phyloP scores from a whole-genome alignment of 2,113 vertebrate species.

The Zosterops borbonicus region DNA sequence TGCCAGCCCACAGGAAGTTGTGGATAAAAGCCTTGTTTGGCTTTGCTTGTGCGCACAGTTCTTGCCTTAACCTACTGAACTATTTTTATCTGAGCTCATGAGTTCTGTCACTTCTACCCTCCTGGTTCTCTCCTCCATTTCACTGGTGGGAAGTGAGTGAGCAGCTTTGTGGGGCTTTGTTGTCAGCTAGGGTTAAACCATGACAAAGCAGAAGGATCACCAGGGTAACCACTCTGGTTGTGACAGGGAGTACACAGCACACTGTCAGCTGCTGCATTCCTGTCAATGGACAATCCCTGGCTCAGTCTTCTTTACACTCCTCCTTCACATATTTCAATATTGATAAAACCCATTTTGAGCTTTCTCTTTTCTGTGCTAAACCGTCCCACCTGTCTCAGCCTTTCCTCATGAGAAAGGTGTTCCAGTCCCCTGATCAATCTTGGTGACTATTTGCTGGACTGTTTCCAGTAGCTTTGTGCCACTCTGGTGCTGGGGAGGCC shows the following conservation, averaged over 20 bases:
- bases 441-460: neutral
- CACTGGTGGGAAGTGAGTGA: neutral
- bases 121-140: neutral
- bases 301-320: neutral
- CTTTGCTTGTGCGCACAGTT: neutral
- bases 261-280: neutral
- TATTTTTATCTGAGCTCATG: neutral
- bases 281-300: neutral
- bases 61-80: neutral
- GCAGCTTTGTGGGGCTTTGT: neutral
- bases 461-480: neutral
- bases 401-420: neutral
- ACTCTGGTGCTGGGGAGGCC: neutral
- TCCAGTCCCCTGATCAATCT: neutral
- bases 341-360: neutral
- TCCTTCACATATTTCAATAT: neutral
- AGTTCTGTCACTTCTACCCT: neutral
- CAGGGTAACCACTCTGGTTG: neutral
- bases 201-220: neutral
- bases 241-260: neutral
- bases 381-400: neutral
- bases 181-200: neutral
- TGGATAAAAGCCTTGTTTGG: neutral
- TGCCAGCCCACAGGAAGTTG: neutral
- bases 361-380: neutral